phyloP scores from a whole-genome alignment of 2,113 vertebrate species.

The Lucifuga dentata region DNA sequence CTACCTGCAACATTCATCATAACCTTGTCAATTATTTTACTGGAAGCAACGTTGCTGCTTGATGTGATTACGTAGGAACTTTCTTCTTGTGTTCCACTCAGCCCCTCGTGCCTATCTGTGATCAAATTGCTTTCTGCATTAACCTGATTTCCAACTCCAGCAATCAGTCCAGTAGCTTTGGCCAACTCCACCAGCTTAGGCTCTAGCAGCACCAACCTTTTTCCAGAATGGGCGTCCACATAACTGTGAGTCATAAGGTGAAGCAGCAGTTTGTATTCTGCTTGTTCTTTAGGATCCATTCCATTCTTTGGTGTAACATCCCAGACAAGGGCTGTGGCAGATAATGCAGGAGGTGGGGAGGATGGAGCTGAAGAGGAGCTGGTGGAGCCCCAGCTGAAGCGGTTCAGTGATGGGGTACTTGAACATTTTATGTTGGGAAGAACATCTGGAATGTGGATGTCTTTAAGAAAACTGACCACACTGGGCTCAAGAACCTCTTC shows the following conservation, averaged over 20 bases:
- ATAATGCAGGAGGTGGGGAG: conserved; percentile 49
- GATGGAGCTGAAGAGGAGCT: conserved; percentile 68
- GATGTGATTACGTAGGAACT: conserved; percentile 2
- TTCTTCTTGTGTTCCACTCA: conserved; percentile 17
- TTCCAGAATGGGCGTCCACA: conserved; percentile 87
- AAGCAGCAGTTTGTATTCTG: conserved; percentile 79
- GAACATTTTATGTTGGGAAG: conserved; percentile 79
- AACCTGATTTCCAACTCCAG: conserved; percentile 10
- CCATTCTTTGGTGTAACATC: conserved; percentile 53
- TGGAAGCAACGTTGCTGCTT: conserved; percentile 6
- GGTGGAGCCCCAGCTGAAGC: conserved; percentile 65
- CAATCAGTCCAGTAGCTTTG: conserved; percentile 33
- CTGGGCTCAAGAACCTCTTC: conserved; percentile 80
- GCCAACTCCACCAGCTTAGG: conserved; percentile 75
- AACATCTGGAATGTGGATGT: conserved; percentile 85
- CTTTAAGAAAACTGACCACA: conserved; percentile 78
- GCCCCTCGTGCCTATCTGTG: conserved; percentile 25
- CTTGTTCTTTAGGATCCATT: conserved; percentile 52
- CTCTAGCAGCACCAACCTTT: conserved; percentile 88
- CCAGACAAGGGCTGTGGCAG: conserved; percentile 31
- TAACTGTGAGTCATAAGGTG: conserved; percentile 92
- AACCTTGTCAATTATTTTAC: conserved; percentile 2
- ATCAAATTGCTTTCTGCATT: conserved; percentile 4
- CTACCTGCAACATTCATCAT: not conserved
- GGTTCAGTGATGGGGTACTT: conserved; percentile 69